Base-by-base conservation (phyloP, 2,113 vertebrate genomes). In the Empidonax traillii region DNA sequence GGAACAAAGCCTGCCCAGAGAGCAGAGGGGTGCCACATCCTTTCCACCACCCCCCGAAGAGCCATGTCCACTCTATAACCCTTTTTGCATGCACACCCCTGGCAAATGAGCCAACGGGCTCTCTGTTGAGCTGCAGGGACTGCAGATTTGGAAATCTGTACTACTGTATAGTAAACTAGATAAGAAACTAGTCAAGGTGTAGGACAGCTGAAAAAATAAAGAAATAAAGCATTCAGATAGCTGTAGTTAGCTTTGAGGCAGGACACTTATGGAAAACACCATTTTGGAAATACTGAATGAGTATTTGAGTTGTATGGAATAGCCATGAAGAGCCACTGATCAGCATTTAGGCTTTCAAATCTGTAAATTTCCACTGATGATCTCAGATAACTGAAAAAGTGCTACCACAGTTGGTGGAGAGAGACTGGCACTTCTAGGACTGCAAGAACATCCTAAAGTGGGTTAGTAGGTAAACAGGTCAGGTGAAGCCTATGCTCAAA, bases 171-270 rank as follows among this genome's bases (percentile, higher is more conserved):
- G 65, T 35, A 67, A 77, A 72, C 12, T 31, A 72, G 52, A 13
- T 46, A 33, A 73, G 47, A 94, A 85, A 39, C 16, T 16, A 81
- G 18, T 58, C 43, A 72, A 79, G 10, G 18, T 68, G 16, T 88
- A 79, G 49, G n/a, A 73, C n/a, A 39, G 31, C 33, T 91, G 61
- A 22, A 65, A 65, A 89, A 85, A 49, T 39, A 90, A 89, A 87
- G 39, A 63, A 66, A 41, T 24, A 65, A 67, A 78, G 12, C 13
- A 43, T 69, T 89, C 14, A 27, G 3, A 10, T 53, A 81, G 61
- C 59, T 86, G 22, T 39, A 75, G 24, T 41, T 73, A 85, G 21
- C 30, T 65, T 72, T 22, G 23, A 67, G 24, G 19, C 24, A 30
- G 37, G 37, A 16, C 20, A 12, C 15, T 43, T 43, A 10, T 51